Evolutionary conservation across 2,888 invertebrate species (phyloP), one percentile per base, ranked within the genome.

Genomic region (Spisula solida): DNA sequence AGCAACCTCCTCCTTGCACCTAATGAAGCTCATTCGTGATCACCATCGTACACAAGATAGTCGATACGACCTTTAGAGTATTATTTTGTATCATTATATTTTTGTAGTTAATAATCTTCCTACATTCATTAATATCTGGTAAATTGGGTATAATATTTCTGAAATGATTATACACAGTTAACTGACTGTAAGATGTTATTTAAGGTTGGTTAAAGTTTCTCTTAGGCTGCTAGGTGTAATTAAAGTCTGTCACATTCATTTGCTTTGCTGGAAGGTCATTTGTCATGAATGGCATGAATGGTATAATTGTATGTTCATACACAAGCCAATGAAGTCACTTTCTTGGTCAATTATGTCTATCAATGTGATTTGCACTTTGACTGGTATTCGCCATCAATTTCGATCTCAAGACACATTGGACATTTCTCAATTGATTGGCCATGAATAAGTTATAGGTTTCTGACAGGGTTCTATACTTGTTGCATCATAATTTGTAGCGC

Each of bases 401-500:
- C 12, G 25, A n/a, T 80, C 80, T n/a, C 25, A 20, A 16, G 47
- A 48, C 80, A 80, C 51, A 25, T 20, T 0, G 12, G n/a, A 80
- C 80, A 47, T 80, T 80, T 80, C 25, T 80, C 80, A 80, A 75
- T 75, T 75, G 75, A 75, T 75, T 75, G 34, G 75, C 4, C 29
- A 75, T 75, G 34, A 75, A 75, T 75, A 75, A 75, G 34, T 75
- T 75, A 75, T 75, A 31, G 75, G 25, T 75, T 75, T 75, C 75
- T 31, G 75, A 75, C 31, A 75, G 75, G 20, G 60, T 31, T 75
- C 75, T 34, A 31, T 75, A 31, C 75, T 31, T 25, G 25, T 75
- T 75, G 75, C 75, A 75, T 75, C 75, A 75, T 75, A 75, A 75
- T 75, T 75, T 34, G 75, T 75, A 34, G 31, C 12, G 60, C 60